A percentile compares a stretch with the other conserved stretches of the same genome.
Evolutionary conservation across 1,140 invertebrate genomes (phyloP).

Genomic region (Drosophila pseudoananassae): DNA sequence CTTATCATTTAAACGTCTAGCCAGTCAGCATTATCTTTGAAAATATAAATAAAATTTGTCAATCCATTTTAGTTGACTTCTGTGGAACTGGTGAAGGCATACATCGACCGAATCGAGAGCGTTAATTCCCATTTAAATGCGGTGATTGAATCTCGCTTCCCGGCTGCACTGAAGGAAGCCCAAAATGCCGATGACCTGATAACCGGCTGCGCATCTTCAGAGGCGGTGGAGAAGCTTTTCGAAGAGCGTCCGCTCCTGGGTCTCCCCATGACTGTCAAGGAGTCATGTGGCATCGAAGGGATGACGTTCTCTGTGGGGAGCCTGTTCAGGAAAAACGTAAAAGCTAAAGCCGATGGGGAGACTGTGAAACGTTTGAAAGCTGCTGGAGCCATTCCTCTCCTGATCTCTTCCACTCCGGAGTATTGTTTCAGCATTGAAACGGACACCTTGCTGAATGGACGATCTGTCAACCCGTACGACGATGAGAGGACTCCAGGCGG

Average conservation of each 20-base stretch:
- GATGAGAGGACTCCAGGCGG: conserved; percentile 88
- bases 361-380: conserved; percentile 86
- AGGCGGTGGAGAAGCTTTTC: conserved; percentile 80
- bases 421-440: conserved; percentile 90
- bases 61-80: conserved; percentile 85
- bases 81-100: conserved; percentile 87
- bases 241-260: conserved; percentile 88
- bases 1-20: background rate
- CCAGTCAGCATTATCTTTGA: background rate
- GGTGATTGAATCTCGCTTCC: conserved; percentile 89
- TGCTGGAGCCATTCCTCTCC: conserved; percentile 91
- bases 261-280: conserved; percentile 91
- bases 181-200: conserved; percentile 85
- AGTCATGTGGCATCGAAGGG: conserved; percentile 88
- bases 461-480: conserved; percentile 92
- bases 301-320: conserved; percentile 88
- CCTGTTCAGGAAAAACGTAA: conserved; percentile 85
- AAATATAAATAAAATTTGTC: background rate
- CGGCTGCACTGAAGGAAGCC: conserved; percentile 88
- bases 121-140: conserved; percentile 91
- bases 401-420: conserved; percentile 93
- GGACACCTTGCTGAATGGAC: conserved; percentile 89
- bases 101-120: conserved; percentile 88
- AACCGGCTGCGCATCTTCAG: conserved; percentile 8
- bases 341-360: conserved; percentile 87